A percentile compares a stretch with the other conserved stretches of the same genome.
Evolutionary conservation across 2,797 vertebrate genomes (phyloP).

Genomic region (Sebastes melanostomus): DNA sequence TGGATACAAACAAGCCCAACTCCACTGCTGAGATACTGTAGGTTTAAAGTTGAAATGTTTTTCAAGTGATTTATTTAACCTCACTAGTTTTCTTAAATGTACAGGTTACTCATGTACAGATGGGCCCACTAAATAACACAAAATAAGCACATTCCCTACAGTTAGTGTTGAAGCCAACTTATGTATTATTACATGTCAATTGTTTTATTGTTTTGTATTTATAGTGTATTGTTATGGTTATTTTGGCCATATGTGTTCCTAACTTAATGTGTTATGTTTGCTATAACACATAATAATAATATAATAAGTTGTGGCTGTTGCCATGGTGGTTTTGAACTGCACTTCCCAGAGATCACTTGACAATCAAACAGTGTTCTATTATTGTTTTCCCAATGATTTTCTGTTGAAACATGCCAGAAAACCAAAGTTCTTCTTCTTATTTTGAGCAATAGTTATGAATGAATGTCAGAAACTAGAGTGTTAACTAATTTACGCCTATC

Average conservation of each 20-base stretch:
- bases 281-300: background rate
- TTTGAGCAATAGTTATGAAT: background rate
- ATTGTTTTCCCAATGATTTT: background rate
- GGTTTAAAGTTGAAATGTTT: background rate
- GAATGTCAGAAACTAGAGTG: background rate
- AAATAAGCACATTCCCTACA: background rate
- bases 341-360: background rate
- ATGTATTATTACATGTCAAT: background rate
- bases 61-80: background rate
- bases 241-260: background rate
- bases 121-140: background rate
- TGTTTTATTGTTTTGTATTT: background rate
- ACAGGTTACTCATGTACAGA: background rate
- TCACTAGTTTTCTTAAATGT: conserved; percentile 6
- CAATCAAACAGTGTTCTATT: background rate
- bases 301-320: background rate
- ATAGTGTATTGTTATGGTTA: background rate
- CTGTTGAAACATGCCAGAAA: background rate
- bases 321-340: background rate
- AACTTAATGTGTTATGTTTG: background rate
- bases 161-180: background rate
- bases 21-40: background rate
- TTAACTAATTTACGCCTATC: background rate
- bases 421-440: background rate
- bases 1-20: background rate